Percentiles rank a stretch among this genome's conserved stretches.
Evolutionary conservation across 1,140 invertebrate genomes (phyloP).

Genomic region (Pseudachorutes palmiensis): DNA sequence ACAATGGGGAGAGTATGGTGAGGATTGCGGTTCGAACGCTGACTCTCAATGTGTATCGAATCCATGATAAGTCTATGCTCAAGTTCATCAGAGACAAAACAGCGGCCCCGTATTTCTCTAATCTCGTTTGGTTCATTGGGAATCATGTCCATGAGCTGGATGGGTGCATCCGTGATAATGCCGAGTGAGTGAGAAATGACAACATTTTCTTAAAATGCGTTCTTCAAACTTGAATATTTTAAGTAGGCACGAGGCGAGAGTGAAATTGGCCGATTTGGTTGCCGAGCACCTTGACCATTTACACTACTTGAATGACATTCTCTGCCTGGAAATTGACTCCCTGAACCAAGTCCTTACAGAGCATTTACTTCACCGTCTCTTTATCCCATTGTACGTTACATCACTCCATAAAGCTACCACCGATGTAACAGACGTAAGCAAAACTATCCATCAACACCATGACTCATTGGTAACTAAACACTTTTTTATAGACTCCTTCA

Average conservation of each 20-base stretch:
- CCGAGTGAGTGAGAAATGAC: conserved; percentile 63
- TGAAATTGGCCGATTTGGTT: conserved; percentile 81
- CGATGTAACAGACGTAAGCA: neutral
- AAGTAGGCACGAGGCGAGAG: conserved; percentile 79
- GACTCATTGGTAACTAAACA: neutral
- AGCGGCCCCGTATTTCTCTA: conserved; percentile 94
- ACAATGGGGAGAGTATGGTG: conserved; percentile 98
- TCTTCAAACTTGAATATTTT: neutral
- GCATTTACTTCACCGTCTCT: conserved; percentile 82
- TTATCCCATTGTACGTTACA: conserved; percentile 90
- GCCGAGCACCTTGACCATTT: conserved; percentile 96
- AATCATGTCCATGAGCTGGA: conserved; percentile 96
- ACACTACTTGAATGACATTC: conserved; percentile 96
- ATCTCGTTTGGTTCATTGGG: conserved; percentile 98
- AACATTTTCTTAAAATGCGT: neutral
- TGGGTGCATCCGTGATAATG: conserved; percentile 85
- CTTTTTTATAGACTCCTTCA: conserved; percentile 41
- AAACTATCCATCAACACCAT: neutral
- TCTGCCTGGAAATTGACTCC: conserved; percentile 81
- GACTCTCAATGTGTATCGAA: conserved; percentile 92
- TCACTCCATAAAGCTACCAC: conserved; percentile 52
- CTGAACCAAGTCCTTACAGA: conserved; percentile 93
- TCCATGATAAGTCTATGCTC: conserved; percentile 91
- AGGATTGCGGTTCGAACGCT: conserved; percentile 95
- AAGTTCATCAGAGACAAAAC: conserved; percentile 91